Evolutionary conservation across 1,140 invertebrate genomes (phyloP).

Genomic region (Leucophenga varia): DNA sequence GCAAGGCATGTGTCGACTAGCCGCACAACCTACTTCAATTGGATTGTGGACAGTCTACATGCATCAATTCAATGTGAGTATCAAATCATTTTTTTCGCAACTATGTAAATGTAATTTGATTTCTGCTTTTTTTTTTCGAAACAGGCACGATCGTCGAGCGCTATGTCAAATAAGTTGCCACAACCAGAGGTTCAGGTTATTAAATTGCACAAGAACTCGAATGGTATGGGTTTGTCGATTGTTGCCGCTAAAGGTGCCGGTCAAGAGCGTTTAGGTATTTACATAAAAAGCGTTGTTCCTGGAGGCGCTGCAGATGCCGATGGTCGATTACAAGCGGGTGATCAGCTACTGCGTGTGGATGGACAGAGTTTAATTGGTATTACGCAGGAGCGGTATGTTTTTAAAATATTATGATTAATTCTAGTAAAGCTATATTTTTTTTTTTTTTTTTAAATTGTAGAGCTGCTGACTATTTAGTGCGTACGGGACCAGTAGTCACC

Average conservation of each 20-base stretch:
- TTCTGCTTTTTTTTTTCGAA: background rate
- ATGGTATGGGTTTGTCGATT: constrained; percentile 91
- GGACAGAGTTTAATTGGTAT: constrained; percentile 95
- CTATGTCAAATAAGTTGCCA: constrained; percentile 56
- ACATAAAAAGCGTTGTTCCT: constrained; percentile 95
- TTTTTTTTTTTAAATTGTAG: constrained; percentile 41
- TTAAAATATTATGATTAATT: background rate
- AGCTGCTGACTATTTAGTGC: constrained; percentile 93
- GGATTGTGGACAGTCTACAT: constrained; percentile 96
- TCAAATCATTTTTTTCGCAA: background rate
- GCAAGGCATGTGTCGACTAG: constrained; percentile 83
- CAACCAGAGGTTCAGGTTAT: constrained; percentile 78
- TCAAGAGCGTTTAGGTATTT: constrained; percentile 86
- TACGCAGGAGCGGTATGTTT: constrained; percentile 83
- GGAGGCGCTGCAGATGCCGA: constrained; percentile 94
- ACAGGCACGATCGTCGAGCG: constrained; percentile 65
- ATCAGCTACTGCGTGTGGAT: constrained; percentile 96
- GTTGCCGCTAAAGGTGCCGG: constrained; percentile 80
- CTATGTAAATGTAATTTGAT: constrained; percentile 1
- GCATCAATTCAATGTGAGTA: constrained; percentile 63
- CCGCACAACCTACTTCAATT: constrained; percentile 84
- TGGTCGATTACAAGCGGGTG: constrained; percentile 91
- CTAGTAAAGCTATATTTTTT: background rate
- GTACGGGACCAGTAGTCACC: constrained; percentile 89
- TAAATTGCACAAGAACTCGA: constrained; percentile 85